Base-by-base conservation (phyloP, 2,888 invertebrate genomes). In the Formica aserva region DNA sequence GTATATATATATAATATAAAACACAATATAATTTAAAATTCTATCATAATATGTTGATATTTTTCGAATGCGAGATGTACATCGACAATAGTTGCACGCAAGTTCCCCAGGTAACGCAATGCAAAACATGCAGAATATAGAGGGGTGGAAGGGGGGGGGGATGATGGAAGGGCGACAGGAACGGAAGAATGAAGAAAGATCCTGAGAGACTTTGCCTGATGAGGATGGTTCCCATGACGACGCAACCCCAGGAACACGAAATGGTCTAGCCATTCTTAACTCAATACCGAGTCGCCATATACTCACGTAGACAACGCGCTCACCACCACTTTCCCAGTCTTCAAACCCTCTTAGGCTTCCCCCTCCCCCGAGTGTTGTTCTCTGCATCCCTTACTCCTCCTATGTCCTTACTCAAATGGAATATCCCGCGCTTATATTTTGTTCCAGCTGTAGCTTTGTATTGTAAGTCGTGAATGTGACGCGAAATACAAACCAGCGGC, bases 161-260 rank as follows among this genome's bases (percentile, higher is more conserved):
- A 15, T 22, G 11, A 67, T 77, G 71, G 41, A 62, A 72, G n/a
- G 67, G 32, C 13, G 62, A 62, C 62, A 74, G 74, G 26, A 62
- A 80, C 18, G 29, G 57, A 76, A 84, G 83, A 77, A 82, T 66
- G 81, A 84, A 83, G 90, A 87, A 88, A 85, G 85, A 90, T 88
- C 82, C 89, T 87, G 87, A 86, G 84, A 89, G 89, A 90, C 91
- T 93, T 92, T 88, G 90, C 84, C 89, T 91, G 92, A 94, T 93
- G 94, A 94, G 92, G 92, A 92, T 92, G 92, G 94, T 94, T 94
- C 92, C 94, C 94, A 94, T 94, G 94, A 91, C 93, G 90, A 94
- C 94, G 93, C 92, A 89, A 92, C 93, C 93, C 93, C 91, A 91
- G 89, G 91, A 91, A 92, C 92, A 91, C 92, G 91, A 93, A 92